A percentile compares a stretch with the other conserved stretches of the same genome.
Conservation (phyloP, 1,140 invertebrate species). For the Oedothorax gibbosus region DNA sequence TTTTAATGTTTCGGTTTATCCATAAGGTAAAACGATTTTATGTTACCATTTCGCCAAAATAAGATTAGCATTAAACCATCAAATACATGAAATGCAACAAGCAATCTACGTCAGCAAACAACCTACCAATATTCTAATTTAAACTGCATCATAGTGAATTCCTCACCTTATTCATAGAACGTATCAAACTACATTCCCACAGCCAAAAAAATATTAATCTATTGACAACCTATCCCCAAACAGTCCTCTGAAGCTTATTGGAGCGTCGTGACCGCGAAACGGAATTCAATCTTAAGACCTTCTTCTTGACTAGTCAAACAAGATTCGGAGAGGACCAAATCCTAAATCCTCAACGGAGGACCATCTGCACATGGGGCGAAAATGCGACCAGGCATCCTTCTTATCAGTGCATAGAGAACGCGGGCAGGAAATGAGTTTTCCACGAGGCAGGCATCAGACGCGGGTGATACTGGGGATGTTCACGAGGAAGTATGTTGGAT, state of each 20-base stretch:
- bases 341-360: not conserved
- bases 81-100: too few relatives aligned
- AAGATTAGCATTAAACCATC: too few relatives aligned
- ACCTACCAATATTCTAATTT: not conserved
- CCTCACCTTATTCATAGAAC: not conserved
- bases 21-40: too few relatives aligned
- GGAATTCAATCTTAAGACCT: conserved; percentile 42
- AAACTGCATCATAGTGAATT: not conserved
- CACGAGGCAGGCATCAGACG: conserved; percentile 7
- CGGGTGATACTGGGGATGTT: conserved; percentile 9
- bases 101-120: too few relatives aligned
- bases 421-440: conserved; percentile 48
- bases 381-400: not conserved
- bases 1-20: too few relatives aligned
- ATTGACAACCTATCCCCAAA: not conserved
- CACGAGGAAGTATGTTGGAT: conserved; percentile 5
- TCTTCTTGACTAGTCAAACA: conserved; percentile 35
- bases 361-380: not conserved
- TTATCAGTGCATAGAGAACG: conserved; percentile 3
- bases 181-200: not conserved
- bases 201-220: not conserved
- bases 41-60: too few relatives aligned
- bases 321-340: not conserved
- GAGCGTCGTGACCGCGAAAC: conserved; percentile 44
- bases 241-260: not conserved